Evolutionary conservation across 92 coral and sea anemone genomes (phyloP).

Genomic region (Diadumene lineata): DNA sequence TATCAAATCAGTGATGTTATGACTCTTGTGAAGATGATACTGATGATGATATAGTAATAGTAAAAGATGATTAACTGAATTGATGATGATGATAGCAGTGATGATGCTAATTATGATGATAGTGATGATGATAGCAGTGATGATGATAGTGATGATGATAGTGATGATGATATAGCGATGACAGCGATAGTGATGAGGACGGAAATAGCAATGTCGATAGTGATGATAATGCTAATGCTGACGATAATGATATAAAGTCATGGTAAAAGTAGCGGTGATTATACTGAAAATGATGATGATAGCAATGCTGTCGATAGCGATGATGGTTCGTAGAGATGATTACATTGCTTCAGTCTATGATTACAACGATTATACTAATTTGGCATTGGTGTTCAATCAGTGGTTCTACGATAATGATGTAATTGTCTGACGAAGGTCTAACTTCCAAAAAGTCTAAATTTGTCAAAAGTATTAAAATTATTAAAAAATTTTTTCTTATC

Average conservation of each 20-base stretch:
- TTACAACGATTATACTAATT: too few species aligned
- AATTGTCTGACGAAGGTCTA: too few species aligned
- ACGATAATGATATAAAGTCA: background rate
- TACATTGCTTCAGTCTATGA: too few species aligned
- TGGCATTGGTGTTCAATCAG: too few species aligned
- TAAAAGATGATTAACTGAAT: background rate
- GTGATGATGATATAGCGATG: background rate
- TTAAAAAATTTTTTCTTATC: background rate
- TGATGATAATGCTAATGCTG: background rate
- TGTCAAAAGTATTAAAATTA: too few species aligned
- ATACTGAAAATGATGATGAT: too few species aligned
- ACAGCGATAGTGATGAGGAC: background rate
- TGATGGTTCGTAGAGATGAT: too few species aligned
- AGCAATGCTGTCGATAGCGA: too few species aligned
- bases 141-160: background rate
- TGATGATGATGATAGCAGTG: background rate
- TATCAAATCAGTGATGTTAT: too few species aligned
- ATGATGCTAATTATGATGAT: background rate
- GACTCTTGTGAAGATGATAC: background rate
- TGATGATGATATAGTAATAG: background rate
- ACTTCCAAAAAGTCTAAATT: too few species aligned
- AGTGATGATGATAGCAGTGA: background rate
- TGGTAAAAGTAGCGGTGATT: too few species aligned
- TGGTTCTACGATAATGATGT: too few species aligned
- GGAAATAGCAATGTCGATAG: background rate